phyloP scores from a whole-genome alignment of 2,797 vertebrate species.

The Rousettus madagascariensis region DNA sequence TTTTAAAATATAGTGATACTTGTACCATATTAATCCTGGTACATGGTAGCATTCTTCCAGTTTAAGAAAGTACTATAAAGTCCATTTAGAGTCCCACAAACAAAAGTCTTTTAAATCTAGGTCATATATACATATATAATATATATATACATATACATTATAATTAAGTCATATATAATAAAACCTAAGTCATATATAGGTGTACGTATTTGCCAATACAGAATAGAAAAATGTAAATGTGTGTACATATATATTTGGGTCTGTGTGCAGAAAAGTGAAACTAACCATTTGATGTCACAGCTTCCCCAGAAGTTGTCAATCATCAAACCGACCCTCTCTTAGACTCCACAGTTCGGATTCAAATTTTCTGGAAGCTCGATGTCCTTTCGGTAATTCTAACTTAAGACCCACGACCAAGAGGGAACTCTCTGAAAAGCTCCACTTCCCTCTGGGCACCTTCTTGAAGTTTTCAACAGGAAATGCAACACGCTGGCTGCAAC shows the following conservation, averaged over 20 bases:
- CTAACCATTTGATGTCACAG: background rate
- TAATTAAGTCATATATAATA: background rate
- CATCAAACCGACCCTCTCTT: background rate
- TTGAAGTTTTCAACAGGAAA: background rate
- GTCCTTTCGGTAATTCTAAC: background rate
- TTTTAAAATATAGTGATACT: background rate
- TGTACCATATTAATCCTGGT: background rate
- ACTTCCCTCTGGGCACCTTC: background rate
- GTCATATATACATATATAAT: background rate
- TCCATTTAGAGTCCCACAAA: background rate
- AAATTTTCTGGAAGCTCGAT: background rate
- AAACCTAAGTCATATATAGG: background rate
- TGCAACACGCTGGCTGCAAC: rapidly evolving
- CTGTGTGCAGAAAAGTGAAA: background rate
- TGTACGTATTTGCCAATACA: background rate
- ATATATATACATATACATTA: background rate
- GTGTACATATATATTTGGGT: background rate
- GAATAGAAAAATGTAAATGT: background rate
- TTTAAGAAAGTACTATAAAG: background rate
- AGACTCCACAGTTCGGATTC: background rate
- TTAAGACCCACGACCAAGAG: background rate
- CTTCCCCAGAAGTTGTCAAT: background rate
- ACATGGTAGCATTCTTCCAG: background rate
- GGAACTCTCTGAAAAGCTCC: background rate
- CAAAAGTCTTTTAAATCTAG: conserved; percentile 30